Conservation (phyloP, 2,797 vertebrate species). For the Phoeniculus purpureus region DNA sequence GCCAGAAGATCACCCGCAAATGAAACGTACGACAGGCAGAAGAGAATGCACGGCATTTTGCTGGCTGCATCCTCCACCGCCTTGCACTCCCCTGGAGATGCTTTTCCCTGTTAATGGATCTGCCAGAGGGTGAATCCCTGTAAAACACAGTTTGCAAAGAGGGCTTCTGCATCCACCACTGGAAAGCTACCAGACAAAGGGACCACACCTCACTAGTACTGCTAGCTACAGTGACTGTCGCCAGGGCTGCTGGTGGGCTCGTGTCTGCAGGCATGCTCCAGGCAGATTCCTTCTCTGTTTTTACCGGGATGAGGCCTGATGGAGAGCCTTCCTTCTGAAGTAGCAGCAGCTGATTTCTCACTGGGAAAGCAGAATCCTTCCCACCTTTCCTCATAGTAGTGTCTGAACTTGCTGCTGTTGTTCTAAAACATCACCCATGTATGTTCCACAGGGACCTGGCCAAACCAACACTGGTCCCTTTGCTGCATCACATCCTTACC, state of each 20-base stretch:
- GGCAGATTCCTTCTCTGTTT: not conserved
- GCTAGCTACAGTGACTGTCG: accelerated
- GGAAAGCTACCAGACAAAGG: constrained; percentile 32
- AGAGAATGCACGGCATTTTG: accelerated
- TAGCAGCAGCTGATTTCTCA: accelerated
- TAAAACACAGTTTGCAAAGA: not conserved
- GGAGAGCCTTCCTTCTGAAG: not conserved
- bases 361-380: not conserved
- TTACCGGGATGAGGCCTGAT: accelerated
- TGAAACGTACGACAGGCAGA: not conserved
- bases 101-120: not conserved
- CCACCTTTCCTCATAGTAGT: accelerated
- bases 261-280: accelerated
- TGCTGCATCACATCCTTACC: accelerated
- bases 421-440: not conserved
- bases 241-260: accelerated
- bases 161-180: not conserved
- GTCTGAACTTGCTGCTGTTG: not conserved
- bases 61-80: not conserved
- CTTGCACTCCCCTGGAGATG: not conserved
- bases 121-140: constrained; percentile 20
- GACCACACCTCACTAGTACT: not conserved
- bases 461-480: accelerated
- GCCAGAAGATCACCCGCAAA: not conserved
- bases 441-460: accelerated